Conservation (phyloP, 2,888 invertebrate genomes). For the Plusia festucae region DNA sequence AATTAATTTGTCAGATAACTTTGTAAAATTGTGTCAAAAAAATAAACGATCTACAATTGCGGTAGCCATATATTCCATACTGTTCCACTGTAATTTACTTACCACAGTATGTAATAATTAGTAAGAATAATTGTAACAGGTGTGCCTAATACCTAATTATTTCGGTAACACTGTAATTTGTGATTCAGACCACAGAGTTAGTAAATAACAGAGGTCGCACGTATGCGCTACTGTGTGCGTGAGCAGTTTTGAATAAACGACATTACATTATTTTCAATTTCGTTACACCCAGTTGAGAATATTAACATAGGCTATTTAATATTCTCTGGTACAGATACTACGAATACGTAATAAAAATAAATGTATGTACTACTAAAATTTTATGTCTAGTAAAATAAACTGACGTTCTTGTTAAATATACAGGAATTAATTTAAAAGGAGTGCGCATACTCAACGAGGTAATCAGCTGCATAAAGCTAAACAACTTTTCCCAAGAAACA, state of each 20-base stretch:
- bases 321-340: too few species aligned
- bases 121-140: constrained; percentile 5
- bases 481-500: too few species aligned
- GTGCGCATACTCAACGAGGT: too few species aligned
- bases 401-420: too few species aligned
- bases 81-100: background rate
- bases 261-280: background rate
- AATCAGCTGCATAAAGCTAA: too few species aligned
- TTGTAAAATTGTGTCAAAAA: background rate
- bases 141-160: constrained; percentile 19
- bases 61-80: background rate
- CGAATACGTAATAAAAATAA: too few species aligned
- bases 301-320: too few species aligned
- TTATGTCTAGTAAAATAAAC: too few species aligned
- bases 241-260: background rate
- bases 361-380: too few species aligned
- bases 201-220: constrained; percentile 1
- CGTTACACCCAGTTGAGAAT: background rate
- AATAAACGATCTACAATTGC: background rate
- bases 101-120: constrained; percentile 3
- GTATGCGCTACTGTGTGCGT: background rate
- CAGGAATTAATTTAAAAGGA: too few species aligned
- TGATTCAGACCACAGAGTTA: background rate
- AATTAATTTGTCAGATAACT: background rate
- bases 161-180: constrained; percentile 15